Evolutionary conservation across 2,113 vertebrate species (phyloP), one percentile per base, ranked within the genome.

Genomic region (Tympanuchus pallidicinctus): DNA sequence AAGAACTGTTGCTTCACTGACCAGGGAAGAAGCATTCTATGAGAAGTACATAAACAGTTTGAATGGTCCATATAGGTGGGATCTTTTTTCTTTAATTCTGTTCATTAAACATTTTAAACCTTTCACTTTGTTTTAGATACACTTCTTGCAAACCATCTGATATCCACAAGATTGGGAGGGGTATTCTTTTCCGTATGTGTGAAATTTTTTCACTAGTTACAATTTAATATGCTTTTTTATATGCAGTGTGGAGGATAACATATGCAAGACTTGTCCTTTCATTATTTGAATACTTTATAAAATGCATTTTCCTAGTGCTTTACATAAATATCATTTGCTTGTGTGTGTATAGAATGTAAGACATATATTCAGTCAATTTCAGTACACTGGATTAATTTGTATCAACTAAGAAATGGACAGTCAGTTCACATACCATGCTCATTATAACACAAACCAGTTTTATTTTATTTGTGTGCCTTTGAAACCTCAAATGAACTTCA

Each of bases 21-120:
- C 96, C 54, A 97, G 90, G 40, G 97, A 98, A 96, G 96, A 97
- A 19, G 54, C 61, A 57, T 97, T 98, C 94, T 98, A 92, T 88
- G 87, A 96, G 70, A 95, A 42, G 80, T 97, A 97, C 0, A 7
- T 92, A 65, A 7, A 87, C 67, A 96, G 84, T 64, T 93, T 98
- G 84, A 78, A 75, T 42, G 75, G 36, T 63, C 95, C 97, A 22
- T 97, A 97, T 36, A 97, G 95, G 97, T 97, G 67, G 38, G 91
- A 43, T 11, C 48, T 60, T 42, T 50, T 89, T 82, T 20, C 32
- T 74, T 80, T 69, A 36, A 45, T 43, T 83, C 32, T 78, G 61
- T 36, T 69, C 66, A 60, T 52, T 45, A 2, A 70, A 47, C 2
- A 13, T 4, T 73, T 82, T 19, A 63, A 10, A 12, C n/a, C 10